Conservation (phyloP, 2,113 vertebrate genomes). For the Hippocampus comes region DNA sequence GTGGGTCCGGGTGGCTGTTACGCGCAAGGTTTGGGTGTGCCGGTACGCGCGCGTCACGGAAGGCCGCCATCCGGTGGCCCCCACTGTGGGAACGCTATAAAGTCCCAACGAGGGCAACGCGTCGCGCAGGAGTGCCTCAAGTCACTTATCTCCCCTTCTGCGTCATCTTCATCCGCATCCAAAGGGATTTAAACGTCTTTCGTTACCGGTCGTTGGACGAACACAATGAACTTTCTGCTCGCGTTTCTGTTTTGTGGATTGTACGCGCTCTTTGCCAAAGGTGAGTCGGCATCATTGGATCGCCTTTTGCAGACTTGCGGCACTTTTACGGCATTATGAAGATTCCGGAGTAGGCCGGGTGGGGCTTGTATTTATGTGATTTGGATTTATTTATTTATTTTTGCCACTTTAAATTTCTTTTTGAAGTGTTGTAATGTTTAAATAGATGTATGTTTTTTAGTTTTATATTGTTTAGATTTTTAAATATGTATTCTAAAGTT, state of each 20-base stretch:
- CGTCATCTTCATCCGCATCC: background rate
- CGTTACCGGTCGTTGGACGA: background rate
- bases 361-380: too few relatives aligned
- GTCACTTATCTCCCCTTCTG: background rate
- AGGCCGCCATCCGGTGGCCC: conserved; percentile 50
- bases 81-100: conserved; percentile 75
- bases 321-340: background rate
- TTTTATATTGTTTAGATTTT: background rate
- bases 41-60: conserved; percentile 56
- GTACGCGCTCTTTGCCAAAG: conserved; percentile 64
- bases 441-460: background rate
- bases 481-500: background rate
- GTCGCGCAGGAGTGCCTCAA: conserved; percentile 36
- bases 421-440: background rate
- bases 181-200: background rate
- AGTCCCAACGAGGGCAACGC: conserved; percentile 61
- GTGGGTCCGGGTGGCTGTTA: conserved; percentile 45
- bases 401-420: background rate
- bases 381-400: too few relatives aligned
- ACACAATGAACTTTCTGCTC: conserved; percentile 64
- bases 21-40: conserved; percentile 59
- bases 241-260: conserved; percentile 72
- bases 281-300: conserved; percentile 51
- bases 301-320: background rate
- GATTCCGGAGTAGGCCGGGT: too few relatives aligned